Evolutionary conservation across 2,113 vertebrate species (phyloP), one percentile per base, ranked within the genome.

Genomic region (Indri indri): DNA sequence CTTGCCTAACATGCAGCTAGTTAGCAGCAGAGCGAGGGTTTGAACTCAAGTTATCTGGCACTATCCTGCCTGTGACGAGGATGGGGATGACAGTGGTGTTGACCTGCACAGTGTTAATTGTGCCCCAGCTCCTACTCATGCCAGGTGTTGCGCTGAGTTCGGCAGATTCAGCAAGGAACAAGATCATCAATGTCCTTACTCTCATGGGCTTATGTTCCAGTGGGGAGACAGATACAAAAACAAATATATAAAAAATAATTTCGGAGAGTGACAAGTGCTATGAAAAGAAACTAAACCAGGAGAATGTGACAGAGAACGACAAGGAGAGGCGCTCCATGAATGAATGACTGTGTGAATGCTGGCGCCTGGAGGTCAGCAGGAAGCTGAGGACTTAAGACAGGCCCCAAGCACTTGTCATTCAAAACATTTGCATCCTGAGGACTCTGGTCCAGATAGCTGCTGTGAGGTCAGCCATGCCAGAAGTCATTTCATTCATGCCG

Each of bases 71-170:
- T 68, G 30, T 95, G 13, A 9, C 20, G 50, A 86, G 20, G 3
- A 34, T 12, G 42, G 57, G 11, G 37, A 17, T 14, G 54, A 34
- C 4, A 22, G 25, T 23, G 70, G 47, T 8, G 1, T n/a, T n/a
- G 1, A 40, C 1, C 52, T 18, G 32, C 10, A 47, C 0, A 13
- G 2, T 45, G 5, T 5, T 65, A 11, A 11, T 17, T 30, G 8
- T 63, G 76, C 42, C 77, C 27, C 6, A 16, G 70, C 34, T 68
- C 20, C 32, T 11, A 6, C 5, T 77, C 47, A 10, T 0, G 50
- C 13, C 10, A 25, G 54, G 25, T 2, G 4, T 34, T 37, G 17
- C 59, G 66, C 37, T 32, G 22, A 73, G n/a, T 54, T 63, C 61
- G 22, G 12, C 47, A 76, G 80, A 30, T 65, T 71, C 68, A 79